A percentile compares a stretch with the other conserved stretches of the same genome.
These are phyloP conservation scores for Bos indicus DNA, from an alignment of 2,113 vertebrate genomes.

Conservation along the genomic window DNA sequence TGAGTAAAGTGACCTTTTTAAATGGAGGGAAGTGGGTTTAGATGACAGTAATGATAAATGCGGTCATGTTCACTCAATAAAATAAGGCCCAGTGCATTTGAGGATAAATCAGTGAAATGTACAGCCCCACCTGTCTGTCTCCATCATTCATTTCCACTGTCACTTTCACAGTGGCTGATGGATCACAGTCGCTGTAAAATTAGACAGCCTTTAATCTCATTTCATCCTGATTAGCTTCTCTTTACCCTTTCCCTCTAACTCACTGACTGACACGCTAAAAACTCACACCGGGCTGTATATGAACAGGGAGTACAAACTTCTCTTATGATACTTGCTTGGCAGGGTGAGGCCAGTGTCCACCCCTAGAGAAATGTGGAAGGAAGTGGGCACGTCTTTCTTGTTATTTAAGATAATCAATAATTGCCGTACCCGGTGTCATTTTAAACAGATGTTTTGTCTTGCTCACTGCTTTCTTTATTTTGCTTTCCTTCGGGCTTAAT, in stretches of 20 bases:
- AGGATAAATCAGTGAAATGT: constrained; percentile 99
- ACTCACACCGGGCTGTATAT: constrained; percentile 82
- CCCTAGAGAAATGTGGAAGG: constrained; percentile 54
- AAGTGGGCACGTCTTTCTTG: background rate
- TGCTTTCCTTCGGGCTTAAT: constrained; percentile 20
- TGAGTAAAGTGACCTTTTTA: constrained; percentile 97
- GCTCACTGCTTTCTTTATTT: background rate
- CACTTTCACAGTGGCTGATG: constrained; percentile 98
- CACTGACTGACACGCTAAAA: constrained; percentile 94
- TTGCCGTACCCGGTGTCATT: background rate
- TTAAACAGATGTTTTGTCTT: constrained; percentile 31
- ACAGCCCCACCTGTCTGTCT: constrained; percentile 99
- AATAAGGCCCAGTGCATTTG: constrained; percentile 98
- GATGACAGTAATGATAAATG: constrained; percentile 99
- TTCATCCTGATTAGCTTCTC: constrained; percentile 99
- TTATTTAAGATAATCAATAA: constrained; percentile 57
- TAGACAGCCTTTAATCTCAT: constrained; percentile 99
- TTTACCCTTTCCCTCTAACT: constrained; percentile 94
- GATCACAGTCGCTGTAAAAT: constrained; percentile 99
- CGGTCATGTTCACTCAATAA: constrained; percentile 99
- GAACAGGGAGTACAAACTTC: constrained; percentile 83
- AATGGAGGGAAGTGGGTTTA: constrained; percentile 98
- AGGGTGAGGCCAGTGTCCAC: constrained; percentile 68
- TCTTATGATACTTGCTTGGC: constrained; percentile 79
- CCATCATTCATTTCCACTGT: constrained; percentile 99